A percentile compares a stretch with the other conserved stretches of the same genome.
phyloP scores from a whole-genome alignment of 2,888 invertebrate species.

The Drosophila atripex region DNA sequence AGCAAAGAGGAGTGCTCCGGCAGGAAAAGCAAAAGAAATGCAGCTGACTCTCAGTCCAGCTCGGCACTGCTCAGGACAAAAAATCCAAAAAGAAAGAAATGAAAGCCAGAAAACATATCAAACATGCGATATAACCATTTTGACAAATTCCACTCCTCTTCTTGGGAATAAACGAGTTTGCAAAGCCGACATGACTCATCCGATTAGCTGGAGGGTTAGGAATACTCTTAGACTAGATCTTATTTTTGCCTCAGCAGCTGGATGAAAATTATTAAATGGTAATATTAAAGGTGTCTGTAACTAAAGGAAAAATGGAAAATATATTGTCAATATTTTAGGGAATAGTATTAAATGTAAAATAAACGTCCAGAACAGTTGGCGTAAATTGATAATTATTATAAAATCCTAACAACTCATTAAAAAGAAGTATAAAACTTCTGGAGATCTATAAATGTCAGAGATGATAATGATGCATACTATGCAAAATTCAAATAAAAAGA shows the following conservation, averaged over 20 bases:
- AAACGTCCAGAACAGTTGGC: background rate
- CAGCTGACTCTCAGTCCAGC: conserved; percentile 59
- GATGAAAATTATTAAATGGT: background rate
- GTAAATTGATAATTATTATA: background rate
- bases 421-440: background rate
- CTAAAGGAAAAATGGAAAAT: background rate
- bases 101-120: conserved; percentile 36
- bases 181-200: conserved; percentile 67
- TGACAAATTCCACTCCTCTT: conserved; percentile 63
- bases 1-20: conserved; percentile 54
- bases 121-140: conserved; percentile 75
- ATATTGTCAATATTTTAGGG: background rate
- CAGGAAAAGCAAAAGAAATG: conserved; percentile 43
- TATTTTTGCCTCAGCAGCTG: conserved; percentile 24
- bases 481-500: background rate
- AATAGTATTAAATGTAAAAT: conserved; percentile 1
- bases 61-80: conserved; percentile 36
- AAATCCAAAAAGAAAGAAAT: conserved; percentile 54
- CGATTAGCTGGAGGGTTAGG: conserved; percentile 25
- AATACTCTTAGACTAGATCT: conserved; percentile 17
- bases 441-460: background rate
- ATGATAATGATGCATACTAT: background rate
- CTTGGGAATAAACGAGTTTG: conserved; percentile 64
- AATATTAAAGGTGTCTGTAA: background rate
- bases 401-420: background rate